Evolutionary conservation across 2,888 invertebrate species (phyloP), one percentile per base, ranked within the genome.

Genomic region (Silvanus unidentatus): DNA sequence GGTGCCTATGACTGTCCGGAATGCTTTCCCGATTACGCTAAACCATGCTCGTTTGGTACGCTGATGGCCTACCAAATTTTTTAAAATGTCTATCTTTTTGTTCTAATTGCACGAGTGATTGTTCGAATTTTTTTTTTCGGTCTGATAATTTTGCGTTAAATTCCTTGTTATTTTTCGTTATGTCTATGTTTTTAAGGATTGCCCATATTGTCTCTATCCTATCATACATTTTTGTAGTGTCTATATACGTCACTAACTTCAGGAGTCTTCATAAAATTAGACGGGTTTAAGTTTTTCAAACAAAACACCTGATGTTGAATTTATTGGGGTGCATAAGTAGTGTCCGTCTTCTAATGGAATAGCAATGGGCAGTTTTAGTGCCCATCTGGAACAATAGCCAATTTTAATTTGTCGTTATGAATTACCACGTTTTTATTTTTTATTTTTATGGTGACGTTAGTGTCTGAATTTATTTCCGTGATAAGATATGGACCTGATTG

Each of bases 371-470:
- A 5, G 3, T 8, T 8, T n/a, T 12, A 9, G n/a, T 32, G 5
- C 32, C 3, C n/a, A n/a, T 37, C 45, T 47, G 49, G 27, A 50
- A 50, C 43, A 51, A 51, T 45, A 1, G 51, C 51, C 8, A 10
- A 27, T 44, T 52, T 52, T 16, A 53, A 28, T 37, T 44, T 34
- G 42, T 54, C 45, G n/a, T 32, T 43, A 42, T 52, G 50, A n/a
- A 54, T 48, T 29, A 43, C 46, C n/a, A 22, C 11, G 28, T 38
- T 40, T 42, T 48, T 54, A 16, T 50, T 50, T 22, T 44, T 44
- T 29, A 46, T 30, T 42, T 28, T 12, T 11, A 46, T 44, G 1
- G 38, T 47, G 30, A 45, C 43, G 10, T 44, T 42, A 16, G 44
- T 37, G 39, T 43, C 45, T 29, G 44, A 37, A 36, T 44, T 36